These are phyloP conservation scores for Hassar affinis DNA, from an alignment of 2,113 vertebrate genomes.

Conservation along the genomic window DNA sequence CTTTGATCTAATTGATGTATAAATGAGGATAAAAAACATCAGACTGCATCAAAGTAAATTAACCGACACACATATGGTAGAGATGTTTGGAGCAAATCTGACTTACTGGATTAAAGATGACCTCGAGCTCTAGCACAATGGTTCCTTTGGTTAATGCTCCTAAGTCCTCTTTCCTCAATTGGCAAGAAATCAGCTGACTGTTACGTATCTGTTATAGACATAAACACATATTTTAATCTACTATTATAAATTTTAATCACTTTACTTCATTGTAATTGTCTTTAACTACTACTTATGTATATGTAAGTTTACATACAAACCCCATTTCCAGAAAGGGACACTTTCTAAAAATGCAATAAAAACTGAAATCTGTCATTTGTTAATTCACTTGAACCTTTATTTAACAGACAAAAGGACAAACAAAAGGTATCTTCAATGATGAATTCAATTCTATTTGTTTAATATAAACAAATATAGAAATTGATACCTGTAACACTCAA, in stretches of 20 bases:
- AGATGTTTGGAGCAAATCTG: conserved; percentile 2
- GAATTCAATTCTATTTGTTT: too few species aligned
- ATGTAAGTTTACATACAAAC: background rate
- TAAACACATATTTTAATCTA: background rate
- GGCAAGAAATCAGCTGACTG: conserved; percentile 77
- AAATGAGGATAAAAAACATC: background rate
- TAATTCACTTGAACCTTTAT: too few species aligned
- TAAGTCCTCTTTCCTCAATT: conserved; percentile 90
- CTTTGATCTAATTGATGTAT: conserved; percentile 77
- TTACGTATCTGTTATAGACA: conserved; percentile 77
- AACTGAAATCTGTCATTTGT: too few species aligned
- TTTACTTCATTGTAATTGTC: background rate
- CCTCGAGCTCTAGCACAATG: conserved; percentile 88
- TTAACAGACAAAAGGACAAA: too few species aligned
- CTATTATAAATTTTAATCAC: background rate
- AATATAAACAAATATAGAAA: too few species aligned
- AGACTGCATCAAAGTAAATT: background rate
- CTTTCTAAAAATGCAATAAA: too few species aligned
- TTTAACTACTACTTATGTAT: background rate
- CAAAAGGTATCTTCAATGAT: too few species aligned
- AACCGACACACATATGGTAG: background rate
- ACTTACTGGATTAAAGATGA: conserved; percentile 95
- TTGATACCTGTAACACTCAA: too few species aligned
- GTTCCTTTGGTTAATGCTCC: conserved; percentile 83
- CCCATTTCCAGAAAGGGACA: too few species aligned